Base-by-base conservation (phyloP, 2,113 vertebrate species). In the Lasiurus borealis region DNA sequence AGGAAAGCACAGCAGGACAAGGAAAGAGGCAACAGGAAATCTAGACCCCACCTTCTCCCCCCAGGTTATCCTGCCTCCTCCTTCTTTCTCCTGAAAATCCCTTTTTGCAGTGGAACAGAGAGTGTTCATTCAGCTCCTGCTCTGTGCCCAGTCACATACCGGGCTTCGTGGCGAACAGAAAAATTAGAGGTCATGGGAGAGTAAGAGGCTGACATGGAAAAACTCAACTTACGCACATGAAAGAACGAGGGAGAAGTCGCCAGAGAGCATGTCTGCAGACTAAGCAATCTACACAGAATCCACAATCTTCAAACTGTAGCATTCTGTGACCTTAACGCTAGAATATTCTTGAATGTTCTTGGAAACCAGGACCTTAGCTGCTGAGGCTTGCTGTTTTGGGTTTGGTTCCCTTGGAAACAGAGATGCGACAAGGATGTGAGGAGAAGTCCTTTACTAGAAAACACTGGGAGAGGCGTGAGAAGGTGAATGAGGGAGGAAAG, bases 61-160 rank as follows among this genome's bases (percentile, higher is more conserved):
- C 1, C 6, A 3, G 3, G 0, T 12, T 2, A 2, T 14, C 21
- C 73, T 15, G 4, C 31, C 23, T 19, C 31, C 27, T 19, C 18
- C 0, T 6, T 40, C 13, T 68, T 34, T 64, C 64, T 78, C 71
- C 29, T 31, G 14, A 15, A 3, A 21, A 29, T 29, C 59, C 6
- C 57, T 48, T n/a, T n/a, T n/a, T n/a, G n/a, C n/a, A n/a, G n/a
- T n/a, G 34, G 50, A 88, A 46, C 34, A 19, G 1, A 29, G 34
- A 18, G 4, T 15, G 7, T 48, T 23, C 18, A 8, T 1, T 1
- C 48, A 66, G 62, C 27, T 3, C 46, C 34, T 25, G 5, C 48
- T n/a, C 36, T 48, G 31, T n/a, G 69, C 68, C 64, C 34, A 19
- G 31, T 59, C 72, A 76, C 0, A 11, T 10, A 5, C 3, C 16